Conservation (phyloP, 23 tunicate genomes). For the Ciona savignyi region DNA sequence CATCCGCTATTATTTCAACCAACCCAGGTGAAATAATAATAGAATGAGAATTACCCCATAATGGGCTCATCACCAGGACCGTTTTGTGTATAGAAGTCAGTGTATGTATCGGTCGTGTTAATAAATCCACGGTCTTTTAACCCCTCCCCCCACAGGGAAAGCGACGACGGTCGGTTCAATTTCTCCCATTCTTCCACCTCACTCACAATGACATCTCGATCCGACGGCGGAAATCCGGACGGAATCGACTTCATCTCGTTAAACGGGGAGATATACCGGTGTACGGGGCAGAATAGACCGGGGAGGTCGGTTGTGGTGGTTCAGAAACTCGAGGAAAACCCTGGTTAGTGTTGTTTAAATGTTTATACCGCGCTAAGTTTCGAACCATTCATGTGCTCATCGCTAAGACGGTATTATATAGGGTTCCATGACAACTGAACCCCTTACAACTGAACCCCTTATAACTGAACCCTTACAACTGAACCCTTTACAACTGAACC, state of each 20-base stretch:
- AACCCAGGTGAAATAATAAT: too few species aligned
- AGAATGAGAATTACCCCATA: too few species aligned
- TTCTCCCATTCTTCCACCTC: not conserved
- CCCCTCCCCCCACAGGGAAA: too few species aligned
- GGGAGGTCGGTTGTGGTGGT: constrained; percentile 51
- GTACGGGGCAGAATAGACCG: constrained; percentile 29
- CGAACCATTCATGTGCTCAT: not conserved
- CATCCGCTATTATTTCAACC: not conserved
- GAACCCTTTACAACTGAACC: too few species aligned
- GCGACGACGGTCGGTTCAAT: not conserved
- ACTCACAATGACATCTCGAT: not conserved
- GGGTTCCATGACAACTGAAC: too few species aligned
- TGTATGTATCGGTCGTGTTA: too few species aligned
- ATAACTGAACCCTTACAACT: too few species aligned
- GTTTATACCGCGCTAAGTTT: not conserved
- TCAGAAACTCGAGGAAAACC: constrained; percentile 28
- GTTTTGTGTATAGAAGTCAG: not conserved
- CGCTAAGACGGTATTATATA: not conserved
- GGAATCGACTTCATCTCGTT: constrained; percentile 24
- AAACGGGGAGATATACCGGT: constrained; percentile 58
- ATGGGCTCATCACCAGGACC: too few species aligned
- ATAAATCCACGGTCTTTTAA: too few species aligned
- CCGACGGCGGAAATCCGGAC: not conserved
- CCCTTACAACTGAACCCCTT: too few species aligned
- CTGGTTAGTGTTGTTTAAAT: constrained; percentile 1